phyloP scores from a whole-genome alignment of 1,140 invertebrate genomes.

The Sinonovacula constricta region DNA sequence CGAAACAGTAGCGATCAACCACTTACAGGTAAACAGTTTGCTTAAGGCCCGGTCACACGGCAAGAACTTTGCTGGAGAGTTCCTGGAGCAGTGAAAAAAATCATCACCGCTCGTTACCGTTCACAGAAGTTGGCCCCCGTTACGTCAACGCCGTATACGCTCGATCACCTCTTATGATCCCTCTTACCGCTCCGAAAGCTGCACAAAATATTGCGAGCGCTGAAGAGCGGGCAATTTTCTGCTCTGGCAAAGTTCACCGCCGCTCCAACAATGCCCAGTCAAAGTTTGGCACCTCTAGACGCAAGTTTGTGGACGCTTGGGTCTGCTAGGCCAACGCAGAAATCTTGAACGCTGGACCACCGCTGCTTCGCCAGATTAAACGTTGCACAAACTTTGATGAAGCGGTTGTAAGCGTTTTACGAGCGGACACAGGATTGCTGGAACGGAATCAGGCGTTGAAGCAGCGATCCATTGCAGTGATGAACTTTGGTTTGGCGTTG shows the following conservation, averaged over 20 bases:
- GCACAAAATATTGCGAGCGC: background rate
- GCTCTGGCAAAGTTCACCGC: no score
- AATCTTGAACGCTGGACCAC: no score
- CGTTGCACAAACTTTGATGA: no score
- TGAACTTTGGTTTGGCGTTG: no score
- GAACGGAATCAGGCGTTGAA: no score
- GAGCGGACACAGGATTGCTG: slow-evolving; percentile 3
- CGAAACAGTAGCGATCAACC: no score
- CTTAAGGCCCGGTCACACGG: slow-evolving; percentile 25
- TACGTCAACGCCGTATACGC: slow-evolving; percentile 19
- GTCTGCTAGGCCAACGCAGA: no score
- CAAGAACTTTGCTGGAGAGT: slow-evolving; percentile 18
- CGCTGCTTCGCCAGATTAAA: no score
- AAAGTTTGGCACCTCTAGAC: slow-evolving; percentile 1
- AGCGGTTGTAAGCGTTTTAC: no score
- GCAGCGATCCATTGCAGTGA: no score
- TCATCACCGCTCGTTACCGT: slow-evolving; percentile 8
- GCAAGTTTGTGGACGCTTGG: no score
- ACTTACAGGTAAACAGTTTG: no score
- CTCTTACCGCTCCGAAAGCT: slow-evolving; percentile 17
- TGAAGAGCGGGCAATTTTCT: slow-evolving; percentile 13
- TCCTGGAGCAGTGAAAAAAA: slow-evolving; percentile 13
- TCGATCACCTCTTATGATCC: slow-evolving; percentile 6
- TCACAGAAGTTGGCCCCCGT: slow-evolving; percentile 14
- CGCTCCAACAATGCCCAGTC: background rate